Evolutionary conservation across 2,113 vertebrate genomes (phyloP), one percentile per base, ranked within the genome.

Genomic region (Alosa alosa): DNA sequence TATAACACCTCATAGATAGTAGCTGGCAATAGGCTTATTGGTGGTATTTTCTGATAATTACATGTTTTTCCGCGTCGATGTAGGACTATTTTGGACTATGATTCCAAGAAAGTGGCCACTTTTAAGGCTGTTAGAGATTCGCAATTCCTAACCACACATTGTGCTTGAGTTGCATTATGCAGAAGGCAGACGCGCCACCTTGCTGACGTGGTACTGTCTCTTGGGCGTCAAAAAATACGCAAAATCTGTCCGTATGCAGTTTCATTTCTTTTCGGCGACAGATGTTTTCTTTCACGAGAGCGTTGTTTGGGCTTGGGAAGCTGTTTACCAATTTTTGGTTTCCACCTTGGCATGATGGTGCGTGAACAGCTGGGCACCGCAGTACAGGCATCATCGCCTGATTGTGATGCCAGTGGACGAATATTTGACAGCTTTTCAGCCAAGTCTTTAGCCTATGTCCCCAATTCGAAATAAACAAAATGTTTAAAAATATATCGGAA

Each of bases 251-350:
- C 0, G 25, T 8, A 72, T 1, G 25, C 10, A 10, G 72, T 78
- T 78, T 82, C 39, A 18, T 84, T 87, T 64, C 50, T n/a, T 41
- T 82, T 84, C 0, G 64, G 82, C 72, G 81, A 83, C 94, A 94
- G 91, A 93, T 93, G 93, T 91, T 92, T 86, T 83, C 55, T 41
- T 78, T 39, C 72, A 57, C 90, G 78, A 82, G 45, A 82, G 94
- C 93, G 89, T 94, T 93, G 92, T 94, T 94, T 90, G 46, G 86
- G 93, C 94, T 88, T 95, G 91, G 92, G 91, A 91, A 91, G 92
- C 94, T 87, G 55, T 9, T 85, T 68, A 57, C 39, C 17, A 85
- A 39, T 36, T 78, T 78, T 10, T 6, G 39, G 31, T 10, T 78
- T 78, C 36, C 25, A 78, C 31, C 31, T 78, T 78, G 36, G 17